phyloP scores from a whole-genome alignment of 2,888 invertebrate genomes.

The Nasonovia ribisnigri region DNA sequence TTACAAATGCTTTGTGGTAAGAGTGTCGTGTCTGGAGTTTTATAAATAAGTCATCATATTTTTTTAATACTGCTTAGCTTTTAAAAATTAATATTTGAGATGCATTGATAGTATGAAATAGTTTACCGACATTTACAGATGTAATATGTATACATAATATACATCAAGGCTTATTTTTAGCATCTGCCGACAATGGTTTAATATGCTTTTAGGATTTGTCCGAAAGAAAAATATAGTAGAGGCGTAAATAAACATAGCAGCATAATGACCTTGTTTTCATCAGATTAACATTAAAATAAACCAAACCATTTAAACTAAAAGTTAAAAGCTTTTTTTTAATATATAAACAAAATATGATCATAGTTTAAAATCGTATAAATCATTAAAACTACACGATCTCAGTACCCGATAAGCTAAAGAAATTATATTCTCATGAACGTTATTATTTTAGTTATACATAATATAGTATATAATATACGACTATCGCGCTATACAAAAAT shows the following conservation, averaged over 20 bases:
- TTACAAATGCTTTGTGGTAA: not conserved
- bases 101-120: not conserved
- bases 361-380: not conserved
- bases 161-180: constrained; percentile 9
- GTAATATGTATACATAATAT: not conserved
- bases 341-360: not conserved
- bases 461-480: no score
- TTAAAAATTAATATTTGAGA: not conserved
- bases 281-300: constrained; percentile 17
- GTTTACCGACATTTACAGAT: not conserved
- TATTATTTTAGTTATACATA: not conserved
- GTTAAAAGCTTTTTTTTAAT: not conserved
- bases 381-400: not conserved
- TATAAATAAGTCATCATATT: not conserved
- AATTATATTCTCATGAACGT: not conserved
- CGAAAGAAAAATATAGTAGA: constrained; percentile 1
- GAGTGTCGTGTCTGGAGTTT: not conserved
- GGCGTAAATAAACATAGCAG: not conserved
- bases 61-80: not conserved
- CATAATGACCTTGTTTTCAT: not conserved
- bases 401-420: not conserved
- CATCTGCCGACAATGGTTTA: constrained; percentile 8
- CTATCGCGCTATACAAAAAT: no score
- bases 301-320: constrained; percentile 5
- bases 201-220: constrained; percentile 10